Percentiles rank a stretch among this genome's conserved stretches.
These are phyloP conservation scores for Lasioglossum morio DNA, from an alignment of 2,888 invertebrate species.

Conservation along the genomic window DNA sequence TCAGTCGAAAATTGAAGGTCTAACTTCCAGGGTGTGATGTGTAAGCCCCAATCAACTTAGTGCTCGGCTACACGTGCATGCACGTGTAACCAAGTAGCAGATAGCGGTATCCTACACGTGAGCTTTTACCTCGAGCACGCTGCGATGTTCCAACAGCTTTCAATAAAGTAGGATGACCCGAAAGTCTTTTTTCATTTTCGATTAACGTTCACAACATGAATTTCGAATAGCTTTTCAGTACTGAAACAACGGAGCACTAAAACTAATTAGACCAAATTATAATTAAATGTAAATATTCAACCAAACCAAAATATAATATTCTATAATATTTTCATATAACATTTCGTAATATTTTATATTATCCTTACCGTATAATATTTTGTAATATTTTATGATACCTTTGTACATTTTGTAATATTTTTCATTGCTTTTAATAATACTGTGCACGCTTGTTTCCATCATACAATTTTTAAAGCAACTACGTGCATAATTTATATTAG, in stretches of 20 bases:
- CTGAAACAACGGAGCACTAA: background rate
- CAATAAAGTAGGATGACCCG: background rate
- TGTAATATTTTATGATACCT: too few species aligned
- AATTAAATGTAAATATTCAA: too few species aligned
- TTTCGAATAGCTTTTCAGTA: background rate
- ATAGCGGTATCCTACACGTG: background rate
- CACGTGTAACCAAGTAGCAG: background rate
- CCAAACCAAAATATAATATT: too few species aligned
- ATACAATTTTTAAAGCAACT: background rate
- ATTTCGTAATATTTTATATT: too few species aligned
- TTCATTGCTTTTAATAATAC: background rate
- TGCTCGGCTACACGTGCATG: background rate
- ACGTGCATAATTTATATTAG: background rate
- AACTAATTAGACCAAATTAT: background rate
- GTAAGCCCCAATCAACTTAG: constrained; percentile 4
- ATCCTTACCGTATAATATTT: too few species aligned
- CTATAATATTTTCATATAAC: too few species aligned
- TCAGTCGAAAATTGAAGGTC: background rate
- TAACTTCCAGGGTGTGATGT: background rate
- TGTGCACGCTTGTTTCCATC: background rate
- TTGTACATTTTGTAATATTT: too few species aligned
- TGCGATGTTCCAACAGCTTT: background rate
- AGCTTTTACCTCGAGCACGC: background rate
- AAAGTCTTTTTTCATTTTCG: background rate
- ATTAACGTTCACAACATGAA: background rate